Evolutionary conservation across 1,140 invertebrate genomes (phyloP).

Genomic region (Pygmarrhopalites habei): DNA sequence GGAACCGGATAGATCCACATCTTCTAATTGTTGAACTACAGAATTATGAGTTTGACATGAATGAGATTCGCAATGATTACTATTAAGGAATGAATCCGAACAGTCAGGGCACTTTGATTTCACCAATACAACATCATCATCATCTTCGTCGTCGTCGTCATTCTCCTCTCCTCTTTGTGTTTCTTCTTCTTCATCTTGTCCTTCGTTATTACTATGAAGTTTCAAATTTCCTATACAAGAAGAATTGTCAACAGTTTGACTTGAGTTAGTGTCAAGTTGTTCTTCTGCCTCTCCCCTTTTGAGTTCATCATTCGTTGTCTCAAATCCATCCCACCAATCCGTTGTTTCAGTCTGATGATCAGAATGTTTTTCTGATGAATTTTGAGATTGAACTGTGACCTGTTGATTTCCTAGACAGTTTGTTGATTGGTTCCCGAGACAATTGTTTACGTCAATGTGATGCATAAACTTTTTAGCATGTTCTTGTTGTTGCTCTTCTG

Average conservation of each 20-base stretch:
- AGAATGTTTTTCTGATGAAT: background rate
- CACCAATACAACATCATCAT: background rate
- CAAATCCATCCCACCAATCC: slow-evolving; percentile 32
- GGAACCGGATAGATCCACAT: background rate
- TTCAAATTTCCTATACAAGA: slow-evolving; percentile 1
- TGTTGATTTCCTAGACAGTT: no score
- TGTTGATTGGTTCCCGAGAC: no score
- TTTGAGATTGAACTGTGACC: no score
- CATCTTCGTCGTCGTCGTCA: no score
- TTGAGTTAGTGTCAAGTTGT: background rate
- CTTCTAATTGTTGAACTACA: no score
- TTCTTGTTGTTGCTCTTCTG: background rate
- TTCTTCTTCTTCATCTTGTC: no score
- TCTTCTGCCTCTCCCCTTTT: slow-evolving; percentile 9
- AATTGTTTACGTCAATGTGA: slow-evolving; percentile 11
- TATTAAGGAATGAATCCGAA: background rate
- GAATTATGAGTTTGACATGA: background rate
- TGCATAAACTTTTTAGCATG: slow-evolving; percentile 6
- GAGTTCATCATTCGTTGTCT: slow-evolving; percentile 12
- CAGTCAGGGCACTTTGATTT: background rate
- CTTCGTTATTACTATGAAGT: background rate
- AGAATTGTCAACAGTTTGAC: background rate
- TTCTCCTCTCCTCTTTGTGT: no score
- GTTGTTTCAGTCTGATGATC: background rate
- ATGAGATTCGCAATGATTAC: background rate